Evolutionary conservation across 2,113 vertebrate species (phyloP).

Genomic region (Silurus glanis): DNA sequence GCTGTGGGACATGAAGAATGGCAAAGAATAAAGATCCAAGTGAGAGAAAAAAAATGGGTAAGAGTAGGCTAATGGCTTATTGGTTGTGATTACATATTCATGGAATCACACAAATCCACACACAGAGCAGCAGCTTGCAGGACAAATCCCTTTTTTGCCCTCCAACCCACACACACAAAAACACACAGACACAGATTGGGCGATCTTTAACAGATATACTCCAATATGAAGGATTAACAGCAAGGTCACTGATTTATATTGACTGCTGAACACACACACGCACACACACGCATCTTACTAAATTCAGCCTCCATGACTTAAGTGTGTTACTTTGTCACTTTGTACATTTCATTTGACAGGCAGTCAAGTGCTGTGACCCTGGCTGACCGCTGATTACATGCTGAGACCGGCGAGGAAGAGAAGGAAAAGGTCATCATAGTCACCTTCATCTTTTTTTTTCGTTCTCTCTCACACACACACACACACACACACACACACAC

Average conservation of each 20-base stretch:
- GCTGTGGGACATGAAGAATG: constrained; percentile 66
- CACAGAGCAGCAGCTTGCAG: constrained; percentile 32
- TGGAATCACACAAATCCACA: constrained; percentile 29
- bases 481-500: constrained; percentile 9
- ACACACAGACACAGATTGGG: constrained; percentile 25
- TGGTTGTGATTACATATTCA: constrained; percentile 38
- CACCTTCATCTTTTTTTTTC: neutral
- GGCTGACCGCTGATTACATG: constrained; percentile 3
- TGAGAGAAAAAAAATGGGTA: constrained; percentile 6
- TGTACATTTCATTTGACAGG: constrained; percentile 10
- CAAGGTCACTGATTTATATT: constrained; percentile 43
- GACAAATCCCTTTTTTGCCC: constrained; percentile 45
- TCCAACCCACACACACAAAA: constrained; percentile 37
- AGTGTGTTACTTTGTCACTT: constrained; percentile 2
- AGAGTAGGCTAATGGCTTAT: constrained; percentile 27
- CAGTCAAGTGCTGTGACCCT: constrained; percentile 25
- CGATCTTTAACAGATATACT: constrained; percentile 43
- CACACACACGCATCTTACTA: constrained; percentile 1
- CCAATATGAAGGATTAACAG: constrained; percentile 43
- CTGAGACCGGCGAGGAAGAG: constrained; percentile 1
- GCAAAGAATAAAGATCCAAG: constrained; percentile 28
- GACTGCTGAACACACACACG: constrained; percentile 8
- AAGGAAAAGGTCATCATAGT: constrained; percentile 22
- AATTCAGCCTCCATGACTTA: neutral
- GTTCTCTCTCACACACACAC: neutral